Base-by-base conservation (phyloP, 2,888 invertebrate species). In the Drosophila yooni region DNA sequence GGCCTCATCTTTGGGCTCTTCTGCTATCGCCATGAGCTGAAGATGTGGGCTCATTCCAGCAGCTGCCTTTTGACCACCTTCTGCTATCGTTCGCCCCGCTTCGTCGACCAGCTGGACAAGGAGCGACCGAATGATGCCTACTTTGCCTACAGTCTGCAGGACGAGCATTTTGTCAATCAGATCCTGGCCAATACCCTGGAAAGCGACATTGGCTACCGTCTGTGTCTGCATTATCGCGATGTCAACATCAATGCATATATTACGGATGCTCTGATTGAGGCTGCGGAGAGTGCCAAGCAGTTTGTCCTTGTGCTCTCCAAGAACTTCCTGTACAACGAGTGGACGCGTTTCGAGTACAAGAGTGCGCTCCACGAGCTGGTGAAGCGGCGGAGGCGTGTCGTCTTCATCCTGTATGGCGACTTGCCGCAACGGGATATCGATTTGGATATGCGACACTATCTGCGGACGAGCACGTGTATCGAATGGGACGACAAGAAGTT, bases 401-500 rank as follows among this genome's bases (percentile, higher is more conserved):
- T 99, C 89, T 96, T 99, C 91, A 95, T 99, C 84, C 95, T 98
- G 81, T 95, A 98, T 91, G 98, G 98, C 60, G 98, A 98, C 91
- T 94, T 98, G 84, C 97, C 97, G 69, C 96, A 96, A 88, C 95
- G 97, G 81, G 97, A 98, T 93, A 95, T 98, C 76, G 98, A 98
- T 94, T 96, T 97, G 81, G 98, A 98, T 93, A 95, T 99, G 92
- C 95, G 97, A 85, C 95, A 97, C 92, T 98, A 98, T 93, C 95
- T 99, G 91, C 96, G 98, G 91, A 97, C 97, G 74, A 97, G 97
- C 94, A 97, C 97, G 88, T 97, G 97, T 93, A 96, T 99, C 92
- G 97, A 97, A 93, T 98, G 97, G 96, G 97, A 97, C 78, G 98
- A 99, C 94, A 96, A 97, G 92, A 96, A 97, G 92, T 99, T 99